Base-by-base conservation (phyloP, 30 jellyfish, hydroid and myxozoan species). In the Aurelia aurita complex sp. Pacific region DNA sequence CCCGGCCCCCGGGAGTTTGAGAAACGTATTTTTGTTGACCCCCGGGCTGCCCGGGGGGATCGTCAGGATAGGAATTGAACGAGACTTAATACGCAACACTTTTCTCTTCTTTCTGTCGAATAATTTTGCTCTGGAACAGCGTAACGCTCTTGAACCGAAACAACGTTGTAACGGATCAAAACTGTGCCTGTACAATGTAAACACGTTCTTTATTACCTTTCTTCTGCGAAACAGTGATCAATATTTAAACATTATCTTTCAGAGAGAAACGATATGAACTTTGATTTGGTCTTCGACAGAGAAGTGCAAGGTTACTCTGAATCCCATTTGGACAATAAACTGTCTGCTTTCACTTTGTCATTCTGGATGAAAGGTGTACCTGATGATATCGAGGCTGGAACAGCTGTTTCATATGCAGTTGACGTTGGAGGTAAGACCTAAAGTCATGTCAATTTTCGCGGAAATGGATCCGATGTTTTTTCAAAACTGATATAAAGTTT, bases 301-400 rank as follows among this genome's bases (percentile, higher is more conserved):
- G 86, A 82, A 10, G 88, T 77, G 5, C 97, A 86, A 73, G 96
- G 98, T 23, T 95, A 79, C 74, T 95, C 99, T 65, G 93, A 95
- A 53, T 63, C 87, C 35, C 74, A 92, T 23, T 52, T 95, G 34
- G 63, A 74, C 74, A 77, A 77, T 18, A 83, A 79, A 40, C 52
- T 95, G 35, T 53, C 89, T n/a, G 92, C 86, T 6, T 90, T 95
- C 66, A 88, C 99, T 1, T 29, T 87, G 29, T 84, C 98, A 38
- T 95, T 95, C 88, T 95, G 99, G 99, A 66, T 95, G 92, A 95
- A 95, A 77, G 94, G 96, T 4, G 57, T 63, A 1, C 34, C 86
- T 4, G 94, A 82, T 34, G 99, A 95, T 59, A 67, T 90, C 53
- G 98, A 95, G 67, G 85, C 99, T 73, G 99, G 99, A 50, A 88